These are phyloP conservation scores for Pogona vitticeps DNA, from an alignment of 2,113 vertebrate genomes.

Conservation along the genomic window DNA sequence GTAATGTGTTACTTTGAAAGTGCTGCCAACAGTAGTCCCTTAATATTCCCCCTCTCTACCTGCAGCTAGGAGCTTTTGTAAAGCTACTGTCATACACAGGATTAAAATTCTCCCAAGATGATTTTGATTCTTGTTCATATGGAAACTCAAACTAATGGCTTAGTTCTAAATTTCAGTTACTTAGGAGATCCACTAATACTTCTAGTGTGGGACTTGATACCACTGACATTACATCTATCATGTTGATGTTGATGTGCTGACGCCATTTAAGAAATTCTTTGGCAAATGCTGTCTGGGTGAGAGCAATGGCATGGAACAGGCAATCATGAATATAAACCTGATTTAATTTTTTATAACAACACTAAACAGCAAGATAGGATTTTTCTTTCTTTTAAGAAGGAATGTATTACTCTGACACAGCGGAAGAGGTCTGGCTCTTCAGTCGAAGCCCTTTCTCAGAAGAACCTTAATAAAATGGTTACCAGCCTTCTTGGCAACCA, in stretches of 20 bases:
- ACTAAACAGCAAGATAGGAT: not conserved
- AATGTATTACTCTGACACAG: not conserved
- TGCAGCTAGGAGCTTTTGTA: not conserved
- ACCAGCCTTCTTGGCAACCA: not conserved
- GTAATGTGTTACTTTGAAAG: no score
- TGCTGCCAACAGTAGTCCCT: not conserved
- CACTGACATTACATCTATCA: not conserved
- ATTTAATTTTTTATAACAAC: not conserved
- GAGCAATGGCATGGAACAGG: not conserved
- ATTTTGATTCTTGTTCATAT: not conserved
- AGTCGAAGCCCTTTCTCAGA: not conserved
- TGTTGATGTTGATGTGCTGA: not conserved
- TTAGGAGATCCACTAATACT: not conserved
- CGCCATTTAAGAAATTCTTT: no score
- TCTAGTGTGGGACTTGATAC: not conserved
- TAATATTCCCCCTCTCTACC: not conserved
- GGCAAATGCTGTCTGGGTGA: not conserved
- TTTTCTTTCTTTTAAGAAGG: not conserved
- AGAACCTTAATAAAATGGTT: not conserved
- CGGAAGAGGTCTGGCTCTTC: not conserved
- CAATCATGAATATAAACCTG: not conserved
- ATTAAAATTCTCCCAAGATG: not conserved
- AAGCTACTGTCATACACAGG: not conserved
- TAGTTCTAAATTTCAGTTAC: not conserved
- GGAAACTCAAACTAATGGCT: not conserved